A percentile compares a stretch with the other conserved stretches of the same genome.
Evolutionary conservation across 2,113 vertebrate genomes (phyloP).

Genomic region (Cryptomyrus ogoouensis): DNA sequence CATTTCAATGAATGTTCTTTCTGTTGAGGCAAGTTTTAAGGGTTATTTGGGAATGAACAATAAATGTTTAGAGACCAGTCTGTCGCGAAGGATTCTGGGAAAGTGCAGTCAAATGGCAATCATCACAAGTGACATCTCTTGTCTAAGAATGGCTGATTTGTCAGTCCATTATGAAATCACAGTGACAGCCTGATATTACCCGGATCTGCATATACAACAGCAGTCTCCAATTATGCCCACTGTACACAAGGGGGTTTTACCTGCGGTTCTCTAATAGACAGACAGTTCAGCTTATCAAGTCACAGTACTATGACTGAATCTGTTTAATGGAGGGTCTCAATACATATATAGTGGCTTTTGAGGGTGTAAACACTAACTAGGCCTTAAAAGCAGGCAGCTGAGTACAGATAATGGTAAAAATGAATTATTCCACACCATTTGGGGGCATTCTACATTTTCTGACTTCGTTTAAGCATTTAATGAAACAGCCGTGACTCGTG

Average conservation of each 20-base stretch:
- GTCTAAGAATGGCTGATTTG: constrained; percentile 97
- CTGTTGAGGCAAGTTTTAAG: not conserved
- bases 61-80: not conserved
- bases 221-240: constrained; percentile 71
- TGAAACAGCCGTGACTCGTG: not conserved
- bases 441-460: not conserved
- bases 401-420: not conserved
- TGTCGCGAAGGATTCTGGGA: constrained; percentile 54
- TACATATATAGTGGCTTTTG: not conserved
- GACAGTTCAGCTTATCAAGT: not conserved
- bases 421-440: not conserved
- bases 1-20: not conserved
- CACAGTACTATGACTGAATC: not conserved
- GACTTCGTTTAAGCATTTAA: not conserved
- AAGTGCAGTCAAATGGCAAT: constrained; percentile 98
- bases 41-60: not conserved
- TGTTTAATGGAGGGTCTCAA: not conserved
- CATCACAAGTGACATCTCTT: constrained; percentile 99
- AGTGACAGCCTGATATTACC: constrained; percentile 98
- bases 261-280: constrained; percentile 52
- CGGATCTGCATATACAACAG: constrained; percentile 69
- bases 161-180: constrained; percentile 97
- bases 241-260: not conserved
- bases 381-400: not conserved
- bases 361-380: not conserved